Evolutionary conservation across 2,113 vertebrate species (phyloP), one percentile per base, ranked within the genome.

Genomic region (Misgurnus anguillicaudatus): DNA sequence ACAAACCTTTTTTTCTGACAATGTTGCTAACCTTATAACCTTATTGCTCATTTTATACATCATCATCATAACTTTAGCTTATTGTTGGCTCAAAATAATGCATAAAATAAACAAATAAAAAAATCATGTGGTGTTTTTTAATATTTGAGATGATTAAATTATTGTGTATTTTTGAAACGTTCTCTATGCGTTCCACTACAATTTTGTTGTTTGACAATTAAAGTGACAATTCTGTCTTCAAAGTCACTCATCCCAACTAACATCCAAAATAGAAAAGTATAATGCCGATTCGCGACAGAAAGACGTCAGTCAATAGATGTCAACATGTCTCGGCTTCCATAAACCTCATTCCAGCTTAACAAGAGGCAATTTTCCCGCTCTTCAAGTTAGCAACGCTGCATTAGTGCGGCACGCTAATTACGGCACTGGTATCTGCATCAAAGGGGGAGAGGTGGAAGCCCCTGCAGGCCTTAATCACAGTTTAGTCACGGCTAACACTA

Each of bases 401-500:
- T 87, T 88, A 87, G 84, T 41, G 82, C 63, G 88, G 88, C 88
- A 88, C 67, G 82, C 86, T 84, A 83, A 91, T 86, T 85, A 83
- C 81, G 80, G 84, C 89, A 87, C 84, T 88, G 74, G 80, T 79
- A 67, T 85, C 87, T 85, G 89, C 90, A 88, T 92, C 89, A 92
- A 93, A 93, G 87, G 83, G 77, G 24, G 71, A 79, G 78, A 84
- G 88, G 84, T 83, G 88, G 89, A 90, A 85, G 81, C 65, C 58
- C 79, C 77, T 62, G 78, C 75, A 91, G 89, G 90, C 90, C 90
- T 93, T 92, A 94, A 94, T 92, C 88, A 90, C 88, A 89, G 89
- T 93, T 93, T 91, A 93, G 91, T 92, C 93, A 92, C 86, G 89
- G 91, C 87, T 86, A 88, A 89, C 66, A 82, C 90, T 93, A 93